Conservation (phyloP, 23 tunicate species). For the Trididemnum clinides region DNA sequence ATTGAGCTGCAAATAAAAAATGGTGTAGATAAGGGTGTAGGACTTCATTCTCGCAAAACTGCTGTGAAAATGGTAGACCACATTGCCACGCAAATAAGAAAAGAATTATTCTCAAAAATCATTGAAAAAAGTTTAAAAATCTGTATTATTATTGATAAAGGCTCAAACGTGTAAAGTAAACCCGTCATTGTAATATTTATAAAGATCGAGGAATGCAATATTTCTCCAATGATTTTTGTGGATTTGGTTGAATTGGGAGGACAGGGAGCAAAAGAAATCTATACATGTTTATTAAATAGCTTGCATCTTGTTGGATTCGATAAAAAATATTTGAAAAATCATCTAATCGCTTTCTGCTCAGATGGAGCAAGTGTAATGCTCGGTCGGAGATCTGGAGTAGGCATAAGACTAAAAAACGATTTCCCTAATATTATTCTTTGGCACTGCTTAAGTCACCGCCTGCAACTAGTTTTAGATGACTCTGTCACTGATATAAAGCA, state of each 20-base stretch:
- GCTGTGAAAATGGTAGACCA: constrained; percentile 62
- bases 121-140: constrained; percentile 55
- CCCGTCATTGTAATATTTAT: constrained; percentile 41
- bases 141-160: constrained; percentile 59
- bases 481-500: constrained; percentile 35
- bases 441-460: constrained; percentile 53
- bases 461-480: constrained; percentile 47
- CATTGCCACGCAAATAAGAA: constrained; percentile 48
- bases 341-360: constrained; percentile 50
- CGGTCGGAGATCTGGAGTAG: constrained; percentile 43
- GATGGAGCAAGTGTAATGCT: constrained; percentile 73
- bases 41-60: constrained; percentile 57
- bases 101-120: constrained; percentile 50
- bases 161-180: constrained; percentile 51
- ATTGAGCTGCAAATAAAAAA: constrained; percentile 66
- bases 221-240: constrained; percentile 52
- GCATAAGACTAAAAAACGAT: constrained; percentile 45
- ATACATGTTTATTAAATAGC: constrained; percentile 38
- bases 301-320: constrained; percentile 61
- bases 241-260: constrained; percentile 61
- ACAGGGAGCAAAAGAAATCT: constrained; percentile 56
- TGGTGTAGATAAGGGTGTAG: constrained; percentile 59
- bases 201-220: constrained; percentile 51
- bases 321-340: constrained; percentile 39
- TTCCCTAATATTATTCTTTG: constrained; percentile 48